phyloP scores from a whole-genome alignment of 2,113 vertebrate genomes.

The Coptodon bakossiorum region DNA sequence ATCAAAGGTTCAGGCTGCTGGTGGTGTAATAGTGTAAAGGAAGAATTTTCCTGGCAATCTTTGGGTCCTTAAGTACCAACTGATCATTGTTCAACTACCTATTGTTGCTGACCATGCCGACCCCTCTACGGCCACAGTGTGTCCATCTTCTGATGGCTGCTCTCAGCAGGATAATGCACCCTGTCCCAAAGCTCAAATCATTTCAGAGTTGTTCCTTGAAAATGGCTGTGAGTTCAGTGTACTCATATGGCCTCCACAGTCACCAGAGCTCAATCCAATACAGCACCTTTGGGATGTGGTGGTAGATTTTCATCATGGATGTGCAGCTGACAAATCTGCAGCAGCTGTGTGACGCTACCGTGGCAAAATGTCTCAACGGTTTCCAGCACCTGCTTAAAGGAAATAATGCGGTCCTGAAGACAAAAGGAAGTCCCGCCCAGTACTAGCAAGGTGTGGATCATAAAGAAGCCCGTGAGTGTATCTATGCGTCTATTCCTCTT shows the following conservation, averaged over 20 bases:
- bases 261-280: neutral
- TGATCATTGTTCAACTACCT: neutral
- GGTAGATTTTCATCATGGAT: neutral
- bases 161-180: neutral
- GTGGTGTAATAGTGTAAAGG: neutral
- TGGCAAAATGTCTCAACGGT: neutral
- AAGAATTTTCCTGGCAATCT: neutral
- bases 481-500: neutral
- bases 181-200: neutral
- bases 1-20: neutral
- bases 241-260: neutral
- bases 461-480: neutral
- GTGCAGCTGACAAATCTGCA: neutral
- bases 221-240: neutral
- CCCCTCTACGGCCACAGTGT: neutral
- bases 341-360: fast-evolving
- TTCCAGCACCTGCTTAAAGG: neutral
- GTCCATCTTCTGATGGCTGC: neutral
- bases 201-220: neutral
- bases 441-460: neutral
- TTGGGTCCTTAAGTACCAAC: neutral
- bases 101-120: neutral
- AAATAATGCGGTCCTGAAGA: neutral
- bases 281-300: neutral
- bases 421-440: neutral